Percentiles rank a stretch among this genome's conserved stretches.
Evolutionary conservation across 1,140 invertebrate species (phyloP).

Genomic region (Pogonus chalceus): DNA sequence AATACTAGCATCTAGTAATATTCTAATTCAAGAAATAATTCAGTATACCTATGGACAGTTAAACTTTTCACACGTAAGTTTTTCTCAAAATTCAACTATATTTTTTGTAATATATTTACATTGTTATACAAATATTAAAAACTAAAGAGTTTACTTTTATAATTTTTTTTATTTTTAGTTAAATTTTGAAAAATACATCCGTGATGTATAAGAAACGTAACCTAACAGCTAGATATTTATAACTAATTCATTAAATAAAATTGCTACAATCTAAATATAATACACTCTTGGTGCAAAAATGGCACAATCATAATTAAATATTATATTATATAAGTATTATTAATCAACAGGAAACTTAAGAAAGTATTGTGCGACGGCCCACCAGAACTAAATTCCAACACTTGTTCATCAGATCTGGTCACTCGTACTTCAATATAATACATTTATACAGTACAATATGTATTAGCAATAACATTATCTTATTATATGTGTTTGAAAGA

Average conservation of each 20-base stretch:
- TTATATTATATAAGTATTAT: slow-evolving; percentile 8
- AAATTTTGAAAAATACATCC: no score
- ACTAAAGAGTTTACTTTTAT: no score
- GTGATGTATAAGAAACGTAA: no score
- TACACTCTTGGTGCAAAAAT: slow-evolving; percentile 12
- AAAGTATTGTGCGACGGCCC: slow-evolving; percentile 8
- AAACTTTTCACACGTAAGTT: no score
- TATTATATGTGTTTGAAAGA: background rate
- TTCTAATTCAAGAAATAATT: no score
- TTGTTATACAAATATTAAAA: no score
- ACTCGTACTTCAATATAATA: background rate
- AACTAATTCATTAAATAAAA: slow-evolving; percentile 14
- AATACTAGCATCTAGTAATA: background rate
- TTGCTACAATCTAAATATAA: slow-evolving; percentile 8
- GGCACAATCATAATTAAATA: slow-evolving; percentile 10
- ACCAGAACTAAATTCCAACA: slow-evolving; percentile 34
- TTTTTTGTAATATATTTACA: no score
- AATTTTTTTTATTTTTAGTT: no score
- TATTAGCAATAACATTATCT: background rate
- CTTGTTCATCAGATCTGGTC: slow-evolving; percentile 12
- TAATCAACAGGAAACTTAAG: background rate
- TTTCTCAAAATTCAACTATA: no score
- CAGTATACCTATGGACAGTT: no score
- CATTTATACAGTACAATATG: background rate
- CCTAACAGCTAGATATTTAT: slow-evolving; percentile 3